Evolutionary conservation across 2,888 invertebrate genomes (phyloP), one percentile per base, ranked within the genome.

Genomic region (Hemithea aestivaria): DNA sequence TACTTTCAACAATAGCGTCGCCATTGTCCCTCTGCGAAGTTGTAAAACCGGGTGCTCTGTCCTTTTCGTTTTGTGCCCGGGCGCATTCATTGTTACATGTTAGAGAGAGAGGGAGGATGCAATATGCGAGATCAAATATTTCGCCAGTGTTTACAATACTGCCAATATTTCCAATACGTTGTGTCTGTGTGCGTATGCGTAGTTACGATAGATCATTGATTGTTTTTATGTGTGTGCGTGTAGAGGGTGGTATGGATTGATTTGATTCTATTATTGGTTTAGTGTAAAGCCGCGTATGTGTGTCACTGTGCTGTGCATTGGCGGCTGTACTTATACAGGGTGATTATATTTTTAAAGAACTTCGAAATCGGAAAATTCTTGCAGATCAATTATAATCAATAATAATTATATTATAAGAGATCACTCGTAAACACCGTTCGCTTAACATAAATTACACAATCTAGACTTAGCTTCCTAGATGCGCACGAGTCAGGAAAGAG

Each of bases 181-280:
- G 61, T 62, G 56, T 63, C 51, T 49, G 72, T 72, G 65, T 66
- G 70, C 56, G 68, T 78, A 58, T 44, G 53, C 51, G 64, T 63
- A 57, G 50, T 60, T 44, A 71, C 40, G 45, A 29, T 34, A 33
- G 64, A 73, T 73, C 73, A 75, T 77, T 78, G 80, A 79, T 82
- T 80, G 70, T 51, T 41, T 65, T 39, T 45, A 34, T 20, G 45
- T 31, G 83, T 79, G 72, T 79, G 78, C 34, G 74, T 72, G 54
- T 66, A 75, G 84, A 83, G 84, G 84, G 81, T 77, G 74, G 76
- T 77, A 78, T 81, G 70, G 83, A 85, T 85, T 84, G 84, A 83
- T 84, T 87, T 82, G 73, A 78, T 84, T 83, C 72, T 79, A 84
- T 84, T 87, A 84, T 85, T 84, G 85, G 84, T 84, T 85, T 85